Evolutionary conservation across 1,140 invertebrate species (phyloP).

Genomic region (Heliothis virescens): DNA sequence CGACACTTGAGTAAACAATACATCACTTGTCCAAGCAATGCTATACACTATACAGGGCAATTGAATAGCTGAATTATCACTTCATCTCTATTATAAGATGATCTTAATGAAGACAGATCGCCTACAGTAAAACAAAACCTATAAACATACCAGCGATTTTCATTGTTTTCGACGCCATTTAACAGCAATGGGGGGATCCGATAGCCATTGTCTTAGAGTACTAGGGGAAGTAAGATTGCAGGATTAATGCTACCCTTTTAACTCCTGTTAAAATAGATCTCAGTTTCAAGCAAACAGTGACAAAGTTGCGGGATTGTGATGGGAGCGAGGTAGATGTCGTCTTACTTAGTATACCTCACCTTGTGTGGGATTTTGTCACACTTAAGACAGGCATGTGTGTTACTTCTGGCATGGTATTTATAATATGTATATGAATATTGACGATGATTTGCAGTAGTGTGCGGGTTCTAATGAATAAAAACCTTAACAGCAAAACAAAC

Average conservation of each 20-base stretch:
- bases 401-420: too few species aligned
- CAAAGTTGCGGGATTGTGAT: neutral
- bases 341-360: too few species aligned
- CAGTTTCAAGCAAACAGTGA: constrained; percentile 10
- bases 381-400: too few species aligned
- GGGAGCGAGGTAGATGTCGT: neutral
- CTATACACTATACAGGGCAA: too few species aligned
- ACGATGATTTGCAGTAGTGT: too few species aligned
- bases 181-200: constrained; percentile 6
- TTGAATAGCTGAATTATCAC: too few species aligned
- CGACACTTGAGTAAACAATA: too few species aligned
- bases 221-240: constrained; percentile 15
- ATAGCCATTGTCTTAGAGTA: constrained; percentile 27
- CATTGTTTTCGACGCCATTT: constrained; percentile 37
- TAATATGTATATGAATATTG: too few species aligned
- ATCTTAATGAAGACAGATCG: neutral
- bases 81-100: neutral
- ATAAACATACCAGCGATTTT: constrained; percentile 5
- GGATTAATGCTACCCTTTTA: constrained; percentile 27
- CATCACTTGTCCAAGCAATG: too few species aligned
- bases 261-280: constrained; percentile 9
- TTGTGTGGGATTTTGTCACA: too few species aligned
- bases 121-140: neutral
- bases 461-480: too few species aligned
- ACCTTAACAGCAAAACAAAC: too few species aligned